A percentile compares a stretch with the other conserved stretches of the same genome.
Evolutionary conservation across 2,113 vertebrate species (phyloP).

Genomic region (Aspiorhynchus laticeps): DNA sequence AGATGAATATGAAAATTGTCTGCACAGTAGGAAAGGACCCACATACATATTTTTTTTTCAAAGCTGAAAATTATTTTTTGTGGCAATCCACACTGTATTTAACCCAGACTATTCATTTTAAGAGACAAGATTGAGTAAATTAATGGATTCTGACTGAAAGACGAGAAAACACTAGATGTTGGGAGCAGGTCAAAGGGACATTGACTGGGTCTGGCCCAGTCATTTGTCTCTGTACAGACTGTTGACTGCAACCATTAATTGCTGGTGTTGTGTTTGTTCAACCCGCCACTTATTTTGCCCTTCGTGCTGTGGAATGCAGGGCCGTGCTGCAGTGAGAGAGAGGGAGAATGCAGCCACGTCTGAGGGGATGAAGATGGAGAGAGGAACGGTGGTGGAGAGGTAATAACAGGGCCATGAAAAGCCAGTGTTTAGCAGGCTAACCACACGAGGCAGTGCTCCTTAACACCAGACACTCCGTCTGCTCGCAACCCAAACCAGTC

Average conservation of each 20-base stretch:
- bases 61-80: neutral
- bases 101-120: neutral
- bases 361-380: constrained; percentile 54
- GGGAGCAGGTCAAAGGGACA: constrained; percentile 29
- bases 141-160: neutral
- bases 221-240: constrained; percentile 57
- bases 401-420: constrained; percentile 84
- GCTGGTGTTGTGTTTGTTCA: constrained; percentile 65
- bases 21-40: neutral
- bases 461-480: constrained; percentile 51
- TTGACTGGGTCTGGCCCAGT: constrained; percentile 28
- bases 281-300: constrained; percentile 53
- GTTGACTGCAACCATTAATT: constrained; percentile 70
- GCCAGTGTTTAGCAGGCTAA: constrained; percentile 74
- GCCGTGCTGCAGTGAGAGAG: constrained; percentile 52
- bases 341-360: constrained; percentile 77
- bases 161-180: constrained; percentile 12
- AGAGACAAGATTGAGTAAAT: constrained; percentile 10
- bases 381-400: constrained; percentile 78
- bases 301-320: constrained; percentile 59
- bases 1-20: neutral
- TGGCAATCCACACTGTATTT: neutral
- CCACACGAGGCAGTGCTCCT: constrained; percentile 64
- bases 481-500: constrained; percentile 28
- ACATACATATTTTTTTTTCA: neutral